These are phyloP conservation scores for Pediacus dermestoides DNA, from an alignment of 2,888 invertebrate genomes.

Conservation along the genomic window DNA sequence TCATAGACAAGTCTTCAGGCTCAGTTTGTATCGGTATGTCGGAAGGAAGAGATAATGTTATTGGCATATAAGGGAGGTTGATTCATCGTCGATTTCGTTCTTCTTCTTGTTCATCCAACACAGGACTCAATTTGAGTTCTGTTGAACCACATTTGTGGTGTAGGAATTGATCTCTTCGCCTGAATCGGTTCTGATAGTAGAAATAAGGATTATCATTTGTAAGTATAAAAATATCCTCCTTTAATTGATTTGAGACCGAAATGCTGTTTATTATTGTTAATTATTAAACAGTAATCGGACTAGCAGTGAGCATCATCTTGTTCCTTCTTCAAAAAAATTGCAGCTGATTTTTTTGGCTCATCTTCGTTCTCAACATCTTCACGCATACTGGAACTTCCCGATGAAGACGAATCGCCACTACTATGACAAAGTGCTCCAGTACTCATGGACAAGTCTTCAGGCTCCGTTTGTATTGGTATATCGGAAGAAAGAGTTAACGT, in stretches of 20 bases:
- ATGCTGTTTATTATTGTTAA: too few relatives aligned
- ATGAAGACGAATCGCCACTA: slow-evolving; percentile 52
- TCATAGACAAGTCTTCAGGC: slow-evolving; percentile 85
- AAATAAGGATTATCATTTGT: slow-evolving; percentile 87
- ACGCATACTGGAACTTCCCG: slow-evolving; percentile 47
- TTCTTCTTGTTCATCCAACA: slow-evolving; percentile 35
- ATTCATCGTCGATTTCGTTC: slow-evolving; percentile 52
- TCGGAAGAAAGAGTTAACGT: slow-evolving; percentile 30
- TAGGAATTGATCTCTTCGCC: slow-evolving; percentile 80
- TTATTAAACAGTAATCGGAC: too few relatives aligned
- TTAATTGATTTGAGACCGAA: slow-evolving; percentile 88
- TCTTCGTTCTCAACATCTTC: slow-evolving; percentile 53
- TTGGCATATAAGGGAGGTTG: slow-evolving; percentile 50
- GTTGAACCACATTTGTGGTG: slow-evolving; percentile 74
- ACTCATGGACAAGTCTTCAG: slow-evolving; percentile 82
- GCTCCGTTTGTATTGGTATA: slow-evolving; percentile 83
- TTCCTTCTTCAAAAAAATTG: slow-evolving; percentile 54
- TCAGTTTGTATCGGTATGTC: slow-evolving; percentile 80
- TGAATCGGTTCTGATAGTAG: slow-evolving; percentile 77
- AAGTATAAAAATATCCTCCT: slow-evolving; percentile 85
- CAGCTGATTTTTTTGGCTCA: slow-evolving; percentile 54
- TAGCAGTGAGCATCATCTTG: slow-evolving; percentile 41
- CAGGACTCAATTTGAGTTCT: slow-evolving; percentile 36
- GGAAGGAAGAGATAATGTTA: slow-evolving; percentile 28
- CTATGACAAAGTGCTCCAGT: slow-evolving; percentile 53